phyloP scores from a whole-genome alignment of 2,888 invertebrate species.

The Drosophila subsilvestris region DNA sequence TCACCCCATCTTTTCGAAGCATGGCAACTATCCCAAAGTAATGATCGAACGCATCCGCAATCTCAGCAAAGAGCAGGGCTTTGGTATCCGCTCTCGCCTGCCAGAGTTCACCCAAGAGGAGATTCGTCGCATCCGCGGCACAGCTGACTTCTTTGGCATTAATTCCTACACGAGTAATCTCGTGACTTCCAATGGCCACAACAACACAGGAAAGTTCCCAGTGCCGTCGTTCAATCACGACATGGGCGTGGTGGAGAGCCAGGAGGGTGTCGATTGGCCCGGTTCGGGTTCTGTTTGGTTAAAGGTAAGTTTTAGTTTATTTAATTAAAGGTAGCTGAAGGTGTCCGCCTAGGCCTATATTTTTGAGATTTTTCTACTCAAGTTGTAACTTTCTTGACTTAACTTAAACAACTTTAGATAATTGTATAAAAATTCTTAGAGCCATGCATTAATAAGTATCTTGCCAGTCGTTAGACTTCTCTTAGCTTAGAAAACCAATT shows the following conservation, averaged over 20 bases:
- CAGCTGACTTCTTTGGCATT: constrained; percentile 90
- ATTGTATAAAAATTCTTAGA: background rate
- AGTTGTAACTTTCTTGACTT: too few species aligned
- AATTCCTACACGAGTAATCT: constrained; percentile 89
- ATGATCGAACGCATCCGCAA: constrained; percentile 87
- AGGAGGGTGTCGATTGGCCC: constrained; percentile 87
- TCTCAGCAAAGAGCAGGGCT: constrained; percentile 86
- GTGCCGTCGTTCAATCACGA: constrained; percentile 87
- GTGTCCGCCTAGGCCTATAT: background rate
- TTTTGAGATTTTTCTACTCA: background rate
- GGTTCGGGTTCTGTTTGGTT: constrained; percentile 87
- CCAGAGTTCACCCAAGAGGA: constrained; percentile 87
- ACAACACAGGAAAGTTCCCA: constrained; percentile 82
- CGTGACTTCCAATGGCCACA: constrained; percentile 82
- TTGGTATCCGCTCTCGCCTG: constrained; percentile 86
- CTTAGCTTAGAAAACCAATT: constrained; percentile 12
- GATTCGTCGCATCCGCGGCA: constrained; percentile 86
- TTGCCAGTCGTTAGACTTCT: background rate
- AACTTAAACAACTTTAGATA: background rate
- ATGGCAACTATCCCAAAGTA: constrained; percentile 88
- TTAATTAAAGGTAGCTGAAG: too few species aligned
- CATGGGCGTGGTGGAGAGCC: constrained; percentile 86
- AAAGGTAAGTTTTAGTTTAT: constrained; percentile 84
- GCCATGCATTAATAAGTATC: background rate
- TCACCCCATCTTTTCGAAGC: constrained; percentile 87